Evolutionary conservation across 2,888 invertebrate species (phyloP).

Genomic region (Cephonodes hylas): DNA sequence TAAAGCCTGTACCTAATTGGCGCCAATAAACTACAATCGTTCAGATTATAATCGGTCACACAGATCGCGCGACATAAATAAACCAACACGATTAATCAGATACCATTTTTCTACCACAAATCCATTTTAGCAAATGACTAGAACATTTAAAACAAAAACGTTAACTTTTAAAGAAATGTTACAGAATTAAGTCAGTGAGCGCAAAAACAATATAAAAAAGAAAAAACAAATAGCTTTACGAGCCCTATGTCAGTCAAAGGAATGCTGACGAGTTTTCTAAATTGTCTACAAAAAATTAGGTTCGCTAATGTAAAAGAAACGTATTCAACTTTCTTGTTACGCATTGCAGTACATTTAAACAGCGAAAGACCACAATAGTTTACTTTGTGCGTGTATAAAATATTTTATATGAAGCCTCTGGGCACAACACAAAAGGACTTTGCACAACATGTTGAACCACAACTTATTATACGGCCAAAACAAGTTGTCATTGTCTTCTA

Average conservation of each 20-base stretch:
- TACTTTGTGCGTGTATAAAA: slow-evolving; percentile 26
- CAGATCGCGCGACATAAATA: background rate
- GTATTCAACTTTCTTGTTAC: background rate
- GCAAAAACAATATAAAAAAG: background rate
- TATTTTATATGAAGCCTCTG: slow-evolving; percentile 30
- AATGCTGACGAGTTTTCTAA: background rate
- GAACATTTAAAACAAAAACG: background rate
- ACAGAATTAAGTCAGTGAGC: background rate
- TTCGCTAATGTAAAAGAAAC: background rate
- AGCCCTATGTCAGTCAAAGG: background rate
- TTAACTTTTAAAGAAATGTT: background rate
- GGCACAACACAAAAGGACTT: slow-evolving; percentile 36
- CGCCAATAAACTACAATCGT: slow-evolving; percentile 16
- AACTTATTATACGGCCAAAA: slow-evolving; percentile 34
- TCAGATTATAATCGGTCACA: slow-evolving; percentile 13
- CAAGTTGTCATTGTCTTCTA: slow-evolving; percentile 41
- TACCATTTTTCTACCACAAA: background rate
- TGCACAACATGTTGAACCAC: slow-evolving; percentile 35
- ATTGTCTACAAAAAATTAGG: background rate
- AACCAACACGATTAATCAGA: background rate
- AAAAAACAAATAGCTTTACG: background rate
- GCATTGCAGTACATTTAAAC: background rate
- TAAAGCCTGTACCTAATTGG: slow-evolving; percentile 28
- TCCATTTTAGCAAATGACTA: background rate
- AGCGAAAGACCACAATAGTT: background rate